A percentile compares a stretch with the other conserved stretches of the same genome.
Evolutionary conservation across 1,140 invertebrate species (phyloP).

Genomic region (Atta cephalotes): DNA sequence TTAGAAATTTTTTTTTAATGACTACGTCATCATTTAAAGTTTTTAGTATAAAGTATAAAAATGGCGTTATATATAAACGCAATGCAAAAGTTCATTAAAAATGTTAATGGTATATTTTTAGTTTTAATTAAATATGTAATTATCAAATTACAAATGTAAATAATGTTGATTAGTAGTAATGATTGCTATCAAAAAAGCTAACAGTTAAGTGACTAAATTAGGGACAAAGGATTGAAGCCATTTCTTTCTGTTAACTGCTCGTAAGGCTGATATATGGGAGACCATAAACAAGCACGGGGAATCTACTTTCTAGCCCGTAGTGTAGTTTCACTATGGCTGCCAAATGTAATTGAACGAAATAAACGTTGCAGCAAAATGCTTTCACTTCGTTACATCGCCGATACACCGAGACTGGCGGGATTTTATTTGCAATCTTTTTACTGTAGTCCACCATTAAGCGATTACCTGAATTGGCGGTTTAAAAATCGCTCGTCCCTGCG

Average conservation of each 20-base stretch:
- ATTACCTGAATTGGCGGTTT: constrained; percentile 34
- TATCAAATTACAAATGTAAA: neutral
- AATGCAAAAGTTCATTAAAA: neutral
- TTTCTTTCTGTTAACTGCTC: constrained; percentile 76
- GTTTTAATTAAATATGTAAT: neutral
- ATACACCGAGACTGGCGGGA: constrained; percentile 5
- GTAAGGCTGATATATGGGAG: constrained; percentile 72
- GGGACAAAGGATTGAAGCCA: constrained; percentile 71
- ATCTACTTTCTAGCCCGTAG: constrained; percentile 46
- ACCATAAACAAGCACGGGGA: constrained; percentile 70
- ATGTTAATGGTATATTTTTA: neutral
- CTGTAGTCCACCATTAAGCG: constrained; percentile 5
- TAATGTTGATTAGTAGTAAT: constrained; percentile 8
- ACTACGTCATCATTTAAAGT: neutral
- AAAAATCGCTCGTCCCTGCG: neutral
- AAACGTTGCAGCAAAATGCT: constrained; percentile 72
- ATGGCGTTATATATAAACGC: too few species aligned
- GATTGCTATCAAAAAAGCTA: constrained; percentile 41
- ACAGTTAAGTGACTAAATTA: constrained; percentile 73
- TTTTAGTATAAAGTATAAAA: neutral
- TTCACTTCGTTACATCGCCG: constrained; percentile 63
- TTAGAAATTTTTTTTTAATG: neutral
- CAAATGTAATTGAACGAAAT: constrained; percentile 76
- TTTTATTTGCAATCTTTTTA: constrained; percentile 46
- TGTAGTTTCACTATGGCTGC: constrained; percentile 68